Evolutionary conservation across 2,113 vertebrate genomes (phyloP).

Genomic region (Leiothrix lutea): DNA sequence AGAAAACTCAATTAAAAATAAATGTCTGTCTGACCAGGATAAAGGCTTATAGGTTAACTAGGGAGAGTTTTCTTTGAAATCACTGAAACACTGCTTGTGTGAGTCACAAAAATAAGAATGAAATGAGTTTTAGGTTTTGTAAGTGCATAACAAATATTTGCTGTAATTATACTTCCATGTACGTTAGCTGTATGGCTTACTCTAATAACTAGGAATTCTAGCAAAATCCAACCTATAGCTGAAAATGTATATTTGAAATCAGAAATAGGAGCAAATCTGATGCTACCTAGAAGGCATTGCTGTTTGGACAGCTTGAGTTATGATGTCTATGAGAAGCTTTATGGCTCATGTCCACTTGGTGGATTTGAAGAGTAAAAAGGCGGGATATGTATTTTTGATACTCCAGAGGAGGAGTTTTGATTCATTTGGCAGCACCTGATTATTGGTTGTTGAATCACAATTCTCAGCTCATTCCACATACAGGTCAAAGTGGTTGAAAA

Average conservation of each 20-base stretch:
- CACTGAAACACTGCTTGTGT: not conserved
- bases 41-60: not conserved
- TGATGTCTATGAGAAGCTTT: not conserved
- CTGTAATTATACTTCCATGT: not conserved
- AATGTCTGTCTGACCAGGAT: not conserved
- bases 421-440: not conserved
- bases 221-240: not conserved
- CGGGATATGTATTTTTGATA: not conserved
- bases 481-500: not conserved
- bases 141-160: not conserved
- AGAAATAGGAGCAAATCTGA: not conserved
- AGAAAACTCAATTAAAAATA: not conserved
- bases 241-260: not conserved
- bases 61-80: not conserved
- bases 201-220: not conserved
- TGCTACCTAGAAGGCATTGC: not conserved
- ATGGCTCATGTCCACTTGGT: not conserved
- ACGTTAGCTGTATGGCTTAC: not conserved
- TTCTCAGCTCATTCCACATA: not conserved
- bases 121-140: not conserved
- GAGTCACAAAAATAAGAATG: not conserved
- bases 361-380: not conserved
- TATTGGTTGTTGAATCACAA: not conserved
- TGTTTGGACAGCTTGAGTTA: not conserved
- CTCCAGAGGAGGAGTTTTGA: not conserved